Evolutionary conservation across 1,140 invertebrate species (phyloP).

Genomic region (Idris sp.): DNA sequence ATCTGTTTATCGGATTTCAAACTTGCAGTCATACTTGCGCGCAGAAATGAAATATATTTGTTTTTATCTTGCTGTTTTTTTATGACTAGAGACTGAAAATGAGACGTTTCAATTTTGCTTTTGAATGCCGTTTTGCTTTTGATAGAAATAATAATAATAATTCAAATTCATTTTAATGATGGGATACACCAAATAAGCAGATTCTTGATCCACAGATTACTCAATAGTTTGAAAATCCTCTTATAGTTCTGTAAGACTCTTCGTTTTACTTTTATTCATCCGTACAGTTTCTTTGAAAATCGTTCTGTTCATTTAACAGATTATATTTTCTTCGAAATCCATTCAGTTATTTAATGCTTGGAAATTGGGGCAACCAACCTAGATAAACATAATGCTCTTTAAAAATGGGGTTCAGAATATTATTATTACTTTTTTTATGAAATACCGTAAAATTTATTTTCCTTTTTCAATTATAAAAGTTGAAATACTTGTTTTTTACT

Average conservation of each 20-base stretch:
- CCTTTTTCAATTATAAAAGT: too few species aligned
- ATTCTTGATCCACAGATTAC: constrained; percentile 22
- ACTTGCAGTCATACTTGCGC: constrained; percentile 3
- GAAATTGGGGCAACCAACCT: background rate
- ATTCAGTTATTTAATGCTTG: constrained; percentile 18
- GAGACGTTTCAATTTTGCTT: too few species aligned
- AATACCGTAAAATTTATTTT: too few species aligned
- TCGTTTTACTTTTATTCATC: constrained; percentile 2
- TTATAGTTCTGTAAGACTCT: background rate
- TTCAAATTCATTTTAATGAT: constrained; percentile 2
- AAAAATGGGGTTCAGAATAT: too few species aligned
- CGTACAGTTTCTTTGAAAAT: background rate
- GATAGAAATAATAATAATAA: constrained; percentile 8
- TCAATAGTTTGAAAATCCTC: constrained; percentile 20
- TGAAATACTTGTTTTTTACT: too few species aligned
- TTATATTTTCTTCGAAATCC: constrained; percentile 24
- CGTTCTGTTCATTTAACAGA: constrained; percentile 12
- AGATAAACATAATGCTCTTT: too few species aligned
- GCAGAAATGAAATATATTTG: too few species aligned
- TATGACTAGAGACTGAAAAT: too few species aligned
- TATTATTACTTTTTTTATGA: too few species aligned
- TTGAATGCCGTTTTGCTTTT: constrained; percentile 12
- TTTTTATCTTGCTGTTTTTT: too few species aligned
- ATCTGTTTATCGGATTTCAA: constrained; percentile 34
- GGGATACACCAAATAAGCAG: constrained; percentile 8